Evolutionary conservation across 2,888 invertebrate genomes (phyloP), one percentile per base, ranked within the genome.

Genomic region (Rhingia rostrata): DNA sequence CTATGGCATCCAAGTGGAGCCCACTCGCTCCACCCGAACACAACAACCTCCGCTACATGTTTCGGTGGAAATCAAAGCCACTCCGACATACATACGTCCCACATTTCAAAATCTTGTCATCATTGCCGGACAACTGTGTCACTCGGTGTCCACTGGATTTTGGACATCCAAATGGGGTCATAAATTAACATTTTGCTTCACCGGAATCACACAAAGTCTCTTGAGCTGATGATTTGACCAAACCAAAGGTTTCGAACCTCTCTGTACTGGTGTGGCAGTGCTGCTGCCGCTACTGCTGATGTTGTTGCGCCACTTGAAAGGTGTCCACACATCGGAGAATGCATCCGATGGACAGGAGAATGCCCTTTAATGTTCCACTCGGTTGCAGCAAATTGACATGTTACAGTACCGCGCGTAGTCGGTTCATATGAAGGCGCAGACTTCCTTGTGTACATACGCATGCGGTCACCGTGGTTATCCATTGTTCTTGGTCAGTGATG

Each of bases 41-140:
- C 49, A 32, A 49, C 49, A 32, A n/a, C 49, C 30, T 32, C 10
- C 49, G 14, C 12, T 22, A 22, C 22, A 22, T 22, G 75, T 33
- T 64, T 83, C 83, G 83, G 83, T 79, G 7, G n/a, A 73, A 69
- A 79, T 83, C 83, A 83, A 83, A 82, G 83, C 77, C 43, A 43
- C 49, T n/a, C 33, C 3, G 61, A 56, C 41, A 39, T 33, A 66
- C 63, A 61, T 45, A 70, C 66, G 74, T 79, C 74, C 74, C 74
- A 84, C 80, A 75, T 74, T 80, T 84, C 84, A 84, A 82, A 22
- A 84, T 84, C 79, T 84, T 84, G 74, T 84, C 84, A 80, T 75
- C 70, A 74, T 53, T 66, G 73, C 54, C 60, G 69, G 73, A 70
- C 80, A 80, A 75, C 84, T 84, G 66, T 64, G 74, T 75, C 84